phyloP scores from a whole-genome alignment of 2,888 invertebrate genomes.

The Clunio marinus region DNA sequence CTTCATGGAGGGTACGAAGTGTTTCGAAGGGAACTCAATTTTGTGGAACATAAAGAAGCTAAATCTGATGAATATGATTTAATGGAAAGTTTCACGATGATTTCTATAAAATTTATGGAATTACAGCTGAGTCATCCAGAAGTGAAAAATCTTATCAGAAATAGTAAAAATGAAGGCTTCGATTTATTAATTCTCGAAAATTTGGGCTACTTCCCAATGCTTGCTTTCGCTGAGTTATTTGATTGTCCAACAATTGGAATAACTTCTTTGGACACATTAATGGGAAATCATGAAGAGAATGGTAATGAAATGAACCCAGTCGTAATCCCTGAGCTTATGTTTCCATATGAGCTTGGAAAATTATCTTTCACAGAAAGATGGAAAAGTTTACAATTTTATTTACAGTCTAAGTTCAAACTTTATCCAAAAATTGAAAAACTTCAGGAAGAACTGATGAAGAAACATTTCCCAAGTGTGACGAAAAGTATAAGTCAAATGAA shows the following conservation, averaged over 20 bases:
- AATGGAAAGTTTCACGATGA: conserved; percentile 38
- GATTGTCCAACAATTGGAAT: conserved; percentile 42
- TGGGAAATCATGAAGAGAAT: conserved; percentile 43
- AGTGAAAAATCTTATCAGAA: conserved; percentile 43
- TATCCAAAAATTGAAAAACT: background rate
- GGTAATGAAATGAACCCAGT: conserved; percentile 44
- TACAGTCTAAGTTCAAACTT: background rate
- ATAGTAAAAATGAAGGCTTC: conserved; percentile 41
- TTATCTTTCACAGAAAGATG: conserved; percentile 43
- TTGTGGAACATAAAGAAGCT: background rate
- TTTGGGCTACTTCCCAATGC: conserved; percentile 41
- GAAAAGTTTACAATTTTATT: conserved; percentile 4
- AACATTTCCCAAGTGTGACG: background rate
- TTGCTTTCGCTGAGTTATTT: conserved; percentile 43
- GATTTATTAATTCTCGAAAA: conserved; percentile 44
- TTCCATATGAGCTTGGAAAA: conserved; percentile 45
- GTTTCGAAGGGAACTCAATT: background rate
- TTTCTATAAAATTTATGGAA: conserved; percentile 41
- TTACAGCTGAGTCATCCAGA: conserved; percentile 41
- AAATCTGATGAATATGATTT: conserved; percentile 29
- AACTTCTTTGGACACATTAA: conserved; percentile 44
- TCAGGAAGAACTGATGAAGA: background rate
- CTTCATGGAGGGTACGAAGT: conserved; percentile 5
- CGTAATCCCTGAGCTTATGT: conserved; percentile 44
- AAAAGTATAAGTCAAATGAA: background rate